A percentile compares a stretch with the other conserved stretches of the same genome.
These are phyloP conservation scores for Catonia carolina DNA, from an alignment of 2,888 invertebrate species.

Conservation along the genomic window DNA sequence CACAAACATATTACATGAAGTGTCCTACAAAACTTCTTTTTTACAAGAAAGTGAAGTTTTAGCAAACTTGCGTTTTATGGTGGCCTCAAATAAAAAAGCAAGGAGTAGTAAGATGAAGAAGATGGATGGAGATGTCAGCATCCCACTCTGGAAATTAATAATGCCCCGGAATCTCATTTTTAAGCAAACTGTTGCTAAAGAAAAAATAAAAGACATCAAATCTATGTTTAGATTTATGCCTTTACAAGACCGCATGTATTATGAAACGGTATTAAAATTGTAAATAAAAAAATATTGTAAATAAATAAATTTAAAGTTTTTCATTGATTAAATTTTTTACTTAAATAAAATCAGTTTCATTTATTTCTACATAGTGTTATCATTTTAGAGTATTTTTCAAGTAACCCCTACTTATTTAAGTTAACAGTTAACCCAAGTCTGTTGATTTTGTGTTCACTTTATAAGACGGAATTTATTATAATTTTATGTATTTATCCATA, in stretches of 20 bases:
- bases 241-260: slow-evolving; percentile 13
- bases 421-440: no score
- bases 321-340: neutral
- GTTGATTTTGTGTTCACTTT: no score
- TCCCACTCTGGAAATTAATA: slow-evolving; percentile 5
- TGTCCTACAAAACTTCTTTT: slow-evolving; percentile 1
- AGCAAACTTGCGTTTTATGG: neutral
- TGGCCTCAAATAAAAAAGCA: neutral
- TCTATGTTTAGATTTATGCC: slow-evolving; percentile 17
- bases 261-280: slow-evolving; percentile 9
- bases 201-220: slow-evolving; percentile 16
- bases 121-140: neutral
- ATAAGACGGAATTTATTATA: no score
- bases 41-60: neutral
- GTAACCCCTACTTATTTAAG: no score
- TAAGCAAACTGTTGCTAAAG: slow-evolving; percentile 9
- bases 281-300: neutral
- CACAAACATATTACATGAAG: slow-evolving; percentile 8
- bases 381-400: no score
- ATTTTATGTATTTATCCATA: no score
- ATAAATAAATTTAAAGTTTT: neutral
- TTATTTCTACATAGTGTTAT: no score
- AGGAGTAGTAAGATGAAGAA: neutral
- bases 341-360: neutral
- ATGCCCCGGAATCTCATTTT: slow-evolving; percentile 1